Evolutionary conservation across 92 coral and sea anemone genomes (phyloP).

Genomic region (Pocillopora grandis): DNA sequence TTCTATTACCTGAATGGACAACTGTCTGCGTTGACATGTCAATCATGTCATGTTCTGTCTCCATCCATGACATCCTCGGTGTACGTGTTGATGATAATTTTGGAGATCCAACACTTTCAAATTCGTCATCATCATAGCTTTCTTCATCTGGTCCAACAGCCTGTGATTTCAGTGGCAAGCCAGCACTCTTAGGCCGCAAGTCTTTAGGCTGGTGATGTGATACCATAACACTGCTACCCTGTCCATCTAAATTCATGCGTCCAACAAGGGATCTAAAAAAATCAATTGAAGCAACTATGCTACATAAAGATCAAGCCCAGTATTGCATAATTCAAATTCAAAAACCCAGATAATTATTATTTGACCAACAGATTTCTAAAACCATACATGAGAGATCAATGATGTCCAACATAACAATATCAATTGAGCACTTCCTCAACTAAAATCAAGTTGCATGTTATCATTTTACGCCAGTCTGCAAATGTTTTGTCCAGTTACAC

Average conservation of each 20-base stretch:
- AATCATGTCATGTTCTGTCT: constrained; percentile 62
- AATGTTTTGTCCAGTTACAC: too few relatives aligned
- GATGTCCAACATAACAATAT: too few relatives aligned
- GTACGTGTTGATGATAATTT: constrained; percentile 49
- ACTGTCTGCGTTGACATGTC: constrained; percentile 93
- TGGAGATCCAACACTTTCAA: constrained; percentile 67
- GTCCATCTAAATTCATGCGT: constrained; percentile 86
- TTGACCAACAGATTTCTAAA: background rate
- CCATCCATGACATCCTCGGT: constrained; percentile 64
- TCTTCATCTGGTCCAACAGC: constrained; percentile 61
- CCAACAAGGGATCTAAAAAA: constrained; percentile 67
- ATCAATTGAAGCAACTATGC: background rate
- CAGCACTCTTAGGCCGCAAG: constrained; percentile 67
- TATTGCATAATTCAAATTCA: background rate
- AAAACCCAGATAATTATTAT: background rate
- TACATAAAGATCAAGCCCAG: too few relatives aligned
- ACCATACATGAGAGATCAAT: too few relatives aligned
- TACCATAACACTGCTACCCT: constrained; percentile 62
- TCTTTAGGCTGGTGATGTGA: constrained; percentile 54
- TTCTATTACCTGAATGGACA: constrained; percentile 73
- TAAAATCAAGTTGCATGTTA: too few relatives aligned
- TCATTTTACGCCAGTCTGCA: too few relatives aligned
- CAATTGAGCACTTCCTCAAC: too few relatives aligned
- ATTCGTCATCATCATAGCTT: constrained; percentile 67
- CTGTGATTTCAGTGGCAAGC: constrained; percentile 36